Percentiles rank a stretch among this genome's conserved stretches.
Evolutionary conservation across 2,113 vertebrate genomes (phyloP).

Genomic region (Symphodus melops): DNA sequence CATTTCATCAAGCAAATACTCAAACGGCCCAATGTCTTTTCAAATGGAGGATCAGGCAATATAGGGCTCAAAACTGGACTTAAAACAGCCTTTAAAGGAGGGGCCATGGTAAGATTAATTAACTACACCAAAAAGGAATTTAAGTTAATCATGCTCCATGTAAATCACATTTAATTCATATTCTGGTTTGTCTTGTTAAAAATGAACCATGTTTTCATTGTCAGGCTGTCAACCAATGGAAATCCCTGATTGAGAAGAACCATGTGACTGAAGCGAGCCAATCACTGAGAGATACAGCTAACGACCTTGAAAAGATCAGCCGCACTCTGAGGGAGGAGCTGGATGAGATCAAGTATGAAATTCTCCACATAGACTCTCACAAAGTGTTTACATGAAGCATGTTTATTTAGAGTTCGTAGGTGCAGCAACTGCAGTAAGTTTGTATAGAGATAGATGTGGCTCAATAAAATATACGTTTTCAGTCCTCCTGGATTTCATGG

Average conservation of each 20-base stretch:
- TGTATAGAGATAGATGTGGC: no score
- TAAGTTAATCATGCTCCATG: no score
- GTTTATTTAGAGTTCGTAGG: no score
- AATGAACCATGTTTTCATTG: not conserved
- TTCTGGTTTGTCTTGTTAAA: not conserved
- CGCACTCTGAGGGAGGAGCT: not conserved
- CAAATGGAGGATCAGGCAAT: not conserved
- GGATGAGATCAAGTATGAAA: not conserved
- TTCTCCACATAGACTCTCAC: no score
- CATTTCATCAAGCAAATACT: no score
- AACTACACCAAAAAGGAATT: not conserved
- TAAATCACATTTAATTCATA: no score
- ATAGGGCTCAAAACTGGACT: not conserved
- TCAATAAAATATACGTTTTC: no score
- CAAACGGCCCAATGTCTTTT: not conserved
- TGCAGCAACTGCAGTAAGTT: no score
- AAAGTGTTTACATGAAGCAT: no score
- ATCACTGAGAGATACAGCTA: conserved; percentile 21
- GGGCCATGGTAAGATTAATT: not conserved
- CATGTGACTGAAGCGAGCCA: conserved; percentile 36
- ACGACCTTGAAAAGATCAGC: not conserved
- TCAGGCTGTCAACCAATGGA: conserved; percentile 34
- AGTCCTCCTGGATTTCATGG: no score
- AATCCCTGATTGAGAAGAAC: not conserved
- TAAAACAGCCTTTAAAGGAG: not conserved